phyloP scores from a whole-genome alignment of 2,888 invertebrate species.

The Podabrus alpinus region DNA sequence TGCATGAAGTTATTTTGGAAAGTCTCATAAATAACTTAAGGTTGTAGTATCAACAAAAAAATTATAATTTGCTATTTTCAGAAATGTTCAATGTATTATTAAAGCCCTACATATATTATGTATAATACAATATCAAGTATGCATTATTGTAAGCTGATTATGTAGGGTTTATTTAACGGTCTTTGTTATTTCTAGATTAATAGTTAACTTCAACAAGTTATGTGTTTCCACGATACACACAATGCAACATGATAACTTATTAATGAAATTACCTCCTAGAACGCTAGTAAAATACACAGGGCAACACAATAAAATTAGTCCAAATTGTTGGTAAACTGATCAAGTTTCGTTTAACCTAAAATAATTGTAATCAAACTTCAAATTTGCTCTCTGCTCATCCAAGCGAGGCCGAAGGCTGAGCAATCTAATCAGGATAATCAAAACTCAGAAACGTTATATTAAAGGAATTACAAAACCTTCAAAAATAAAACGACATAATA shows the following conservation, averaged over 20 bases:
- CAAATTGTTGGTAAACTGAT: background rate
- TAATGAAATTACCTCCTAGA: background rate
- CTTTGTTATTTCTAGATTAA: background rate
- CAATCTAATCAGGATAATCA: too few relatives aligned
- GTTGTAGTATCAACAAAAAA: background rate
- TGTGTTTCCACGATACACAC: background rate
- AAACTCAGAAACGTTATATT: too few relatives aligned
- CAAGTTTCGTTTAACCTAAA: too few relatives aligned
- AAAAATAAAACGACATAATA: too few relatives aligned
- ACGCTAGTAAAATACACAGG: background rate
- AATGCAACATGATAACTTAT: background rate
- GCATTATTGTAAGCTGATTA: background rate
- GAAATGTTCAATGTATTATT: background rate
- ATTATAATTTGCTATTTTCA: background rate
- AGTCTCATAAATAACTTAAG: background rate
- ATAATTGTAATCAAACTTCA: too few relatives aligned
- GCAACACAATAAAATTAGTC: background rate
- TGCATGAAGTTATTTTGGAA: background rate
- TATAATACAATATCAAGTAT: background rate
- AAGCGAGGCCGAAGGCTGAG: too few relatives aligned
- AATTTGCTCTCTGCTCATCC: too few relatives aligned
- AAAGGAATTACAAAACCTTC: too few relatives aligned
- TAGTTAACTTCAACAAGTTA: background rate
- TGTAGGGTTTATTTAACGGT: background rate
- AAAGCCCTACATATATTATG: background rate